Evolutionary conservation across 2,113 vertebrate species (phyloP), one percentile per base, ranked within the genome.

Genomic region (Clupea harengus): DNA sequence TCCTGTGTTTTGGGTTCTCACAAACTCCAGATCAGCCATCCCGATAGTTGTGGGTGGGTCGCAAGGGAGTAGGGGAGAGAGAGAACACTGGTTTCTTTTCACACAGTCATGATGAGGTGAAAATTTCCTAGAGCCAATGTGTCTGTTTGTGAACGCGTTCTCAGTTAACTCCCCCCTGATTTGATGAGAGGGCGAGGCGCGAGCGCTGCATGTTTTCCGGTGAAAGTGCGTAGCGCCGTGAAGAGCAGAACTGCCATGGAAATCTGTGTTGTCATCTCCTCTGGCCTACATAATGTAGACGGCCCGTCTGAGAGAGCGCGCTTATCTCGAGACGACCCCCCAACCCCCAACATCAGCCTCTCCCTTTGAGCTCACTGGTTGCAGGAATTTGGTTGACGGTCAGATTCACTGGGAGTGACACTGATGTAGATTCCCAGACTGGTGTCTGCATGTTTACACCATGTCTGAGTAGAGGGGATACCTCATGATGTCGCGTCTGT

Each of bases 1-100:
- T 93, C 93, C 93, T 94, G 91, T 92, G 89, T 91, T 93, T 91
- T 80, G 81, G 82, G 84, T 82, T 85, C 85, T 50, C 78, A 87
- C 86, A 88, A 84, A 87, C 85, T 39, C 78, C 87, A 89, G 91
- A 91, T 92, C 83, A 44, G 57, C 72, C 82, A 84, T 81, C 20
- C 81, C 82, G 90, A 92, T 93, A 89, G 89, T 82, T 78, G 67
- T 85, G 85, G 86, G 82, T 84, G 82, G 84, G 81, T 25, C 28
- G 22, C 22, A n/a, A 78, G n/a, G 83, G 25, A 86, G 44, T 32
- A 39, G 13, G 72, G 28, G 28, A 13, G 13, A 39, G 17, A 75
- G 11, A 75, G 39, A 78, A 78, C 72, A 78, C 72, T 78, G 28
- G 28, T 78, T 78, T 78, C 25, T 78, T 78, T 78, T 78, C 28